Conservation (phyloP, 2,888 invertebrate genomes). For the Pseudococcus longispinus region DNA sequence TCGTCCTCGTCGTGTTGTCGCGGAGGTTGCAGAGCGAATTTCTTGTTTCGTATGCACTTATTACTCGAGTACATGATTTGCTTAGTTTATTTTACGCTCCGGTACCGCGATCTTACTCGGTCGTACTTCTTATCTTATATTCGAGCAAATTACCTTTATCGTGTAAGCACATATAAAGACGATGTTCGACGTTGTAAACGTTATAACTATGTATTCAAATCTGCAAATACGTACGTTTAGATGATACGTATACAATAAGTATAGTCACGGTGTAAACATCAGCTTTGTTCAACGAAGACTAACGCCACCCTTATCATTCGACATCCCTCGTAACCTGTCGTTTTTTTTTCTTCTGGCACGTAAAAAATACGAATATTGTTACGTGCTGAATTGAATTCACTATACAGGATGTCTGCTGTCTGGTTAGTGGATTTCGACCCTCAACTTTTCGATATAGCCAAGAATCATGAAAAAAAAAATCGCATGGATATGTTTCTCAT, state of each 20-base stretch:
- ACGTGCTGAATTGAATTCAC: no score
- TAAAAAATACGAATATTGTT: no score
- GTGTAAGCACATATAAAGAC: not conserved
- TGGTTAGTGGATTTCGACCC: no score
- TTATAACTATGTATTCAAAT: slow-evolving; percentile 19
- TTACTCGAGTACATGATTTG: slow-evolving; percentile 28
- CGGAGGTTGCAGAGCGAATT: not conserved
- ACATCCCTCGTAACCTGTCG: not conserved
- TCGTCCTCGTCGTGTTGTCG: not conserved
- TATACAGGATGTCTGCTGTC: no score
- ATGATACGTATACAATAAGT: not conserved
- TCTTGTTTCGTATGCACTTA: slow-evolving; percentile 2
- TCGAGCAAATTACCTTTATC: slow-evolving; percentile 51
- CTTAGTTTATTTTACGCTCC: slow-evolving; percentile 34
- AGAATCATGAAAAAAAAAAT: no score
- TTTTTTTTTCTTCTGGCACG: no score
- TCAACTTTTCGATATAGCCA: no score
- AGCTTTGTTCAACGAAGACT: not conserved
- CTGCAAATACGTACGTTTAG: not conserved
- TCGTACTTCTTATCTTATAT: not conserved
- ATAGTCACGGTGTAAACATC: not conserved
- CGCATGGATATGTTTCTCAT: no score
- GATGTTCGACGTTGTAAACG: slow-evolving; percentile 43
- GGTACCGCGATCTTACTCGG: not conserved
- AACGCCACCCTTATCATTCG: not conserved